Conservation (phyloP, 2,888 invertebrate species). For the Hypomecis punctinalis region DNA sequence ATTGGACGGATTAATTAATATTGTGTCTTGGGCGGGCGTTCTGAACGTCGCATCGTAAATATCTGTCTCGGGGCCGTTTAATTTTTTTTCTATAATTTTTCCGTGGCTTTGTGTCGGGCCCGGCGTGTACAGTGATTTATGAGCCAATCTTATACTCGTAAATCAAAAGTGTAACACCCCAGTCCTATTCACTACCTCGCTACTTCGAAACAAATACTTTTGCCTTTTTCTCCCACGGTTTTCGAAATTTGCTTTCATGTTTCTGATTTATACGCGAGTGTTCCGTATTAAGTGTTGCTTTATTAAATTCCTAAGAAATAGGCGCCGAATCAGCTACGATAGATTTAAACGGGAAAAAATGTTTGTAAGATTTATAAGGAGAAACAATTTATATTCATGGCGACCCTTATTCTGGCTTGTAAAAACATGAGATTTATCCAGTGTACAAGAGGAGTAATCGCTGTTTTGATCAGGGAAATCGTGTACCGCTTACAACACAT, state of each 20-base stretch:
- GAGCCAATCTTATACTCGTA: conserved; percentile 77
- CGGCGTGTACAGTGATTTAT: conserved; percentile 70
- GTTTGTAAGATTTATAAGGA: conserved; percentile 24
- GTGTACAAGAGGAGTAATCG: conserved; percentile 17
- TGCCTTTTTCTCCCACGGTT: conserved; percentile 41
- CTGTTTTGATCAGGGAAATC: conserved; percentile 23
- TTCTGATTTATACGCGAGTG: conserved; percentile 40
- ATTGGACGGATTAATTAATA: conserved; percentile 67
- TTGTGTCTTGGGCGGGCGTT: conserved; percentile 48
- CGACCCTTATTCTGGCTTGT: conserved; percentile 21
- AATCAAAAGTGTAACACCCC: conserved; percentile 69
- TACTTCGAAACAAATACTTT: conserved; percentile 61
- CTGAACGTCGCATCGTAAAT: conserved; percentile 56
- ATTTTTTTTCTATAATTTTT: conserved; percentile 64
- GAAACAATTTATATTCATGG: conserved; percentile 29
- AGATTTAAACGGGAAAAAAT: conserved; percentile 14
- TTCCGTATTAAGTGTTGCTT: conserved; percentile 28
- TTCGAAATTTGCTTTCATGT: conserved; percentile 38
- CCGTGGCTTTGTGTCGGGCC: conserved; percentile 52
- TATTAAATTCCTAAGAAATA: conserved; percentile 31
- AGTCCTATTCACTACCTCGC: conserved; percentile 49
- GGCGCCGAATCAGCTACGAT: conserved; percentile 9
- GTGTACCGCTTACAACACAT: conserved; percentile 4
- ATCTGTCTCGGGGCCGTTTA: conserved; percentile 56
- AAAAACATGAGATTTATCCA: conserved; percentile 24